phyloP scores from a whole-genome alignment of 1,140 invertebrate species.

The Sarcophaga bullata region DNA sequence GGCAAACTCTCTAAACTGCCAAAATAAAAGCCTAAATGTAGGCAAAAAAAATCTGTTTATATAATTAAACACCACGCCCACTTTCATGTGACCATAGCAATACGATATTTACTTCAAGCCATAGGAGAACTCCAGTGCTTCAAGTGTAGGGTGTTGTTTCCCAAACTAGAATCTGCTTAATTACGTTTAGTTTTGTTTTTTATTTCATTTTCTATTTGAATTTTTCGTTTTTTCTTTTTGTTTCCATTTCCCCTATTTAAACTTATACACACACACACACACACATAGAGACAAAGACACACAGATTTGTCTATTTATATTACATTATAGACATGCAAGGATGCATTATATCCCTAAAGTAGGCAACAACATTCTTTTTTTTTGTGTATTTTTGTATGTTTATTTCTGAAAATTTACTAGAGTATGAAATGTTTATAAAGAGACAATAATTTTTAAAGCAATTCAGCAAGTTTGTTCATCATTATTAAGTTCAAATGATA shows the following conservation, averaged over 20 bases:
- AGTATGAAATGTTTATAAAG: background rate
- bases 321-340: background rate
- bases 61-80: too few species aligned
- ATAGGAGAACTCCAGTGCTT: too few species aligned
- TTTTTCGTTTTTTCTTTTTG: too few species aligned
- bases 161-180: too few species aligned
- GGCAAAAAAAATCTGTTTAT: too few species aligned
- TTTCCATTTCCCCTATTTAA: too few species aligned
- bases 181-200: background rate
- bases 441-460: background rate
- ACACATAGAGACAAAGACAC: background rate
- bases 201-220: background rate
- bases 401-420: slow-evolving; percentile 4
- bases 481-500: too few species aligned
- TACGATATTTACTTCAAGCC: too few species aligned
- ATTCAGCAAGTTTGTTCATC: background rate
- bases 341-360: slow-evolving; percentile 6
- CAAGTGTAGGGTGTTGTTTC: too few species aligned
- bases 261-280: too few species aligned
- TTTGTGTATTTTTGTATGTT: background rate
- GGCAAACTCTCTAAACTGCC: background rate
- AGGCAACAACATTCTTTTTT: background rate
- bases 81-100: too few species aligned
- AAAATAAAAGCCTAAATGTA: background rate
- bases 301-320: background rate